Evolutionary conservation across 2,113 vertebrate genomes (phyloP).

Genomic region (Ptyas mucosa): DNA sequence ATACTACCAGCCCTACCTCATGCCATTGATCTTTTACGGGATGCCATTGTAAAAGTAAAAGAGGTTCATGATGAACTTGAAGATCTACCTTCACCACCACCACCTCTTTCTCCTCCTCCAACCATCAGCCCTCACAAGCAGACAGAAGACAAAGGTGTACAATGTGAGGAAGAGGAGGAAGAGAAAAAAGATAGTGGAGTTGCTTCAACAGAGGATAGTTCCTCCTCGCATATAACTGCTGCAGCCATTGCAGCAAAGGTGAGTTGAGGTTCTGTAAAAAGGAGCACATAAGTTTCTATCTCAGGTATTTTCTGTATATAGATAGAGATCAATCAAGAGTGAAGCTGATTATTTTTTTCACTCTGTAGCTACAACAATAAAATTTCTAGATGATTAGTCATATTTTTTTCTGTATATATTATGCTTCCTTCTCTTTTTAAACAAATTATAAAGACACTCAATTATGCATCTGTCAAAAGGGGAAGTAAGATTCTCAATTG

Average conservation of each 20-base stretch:
- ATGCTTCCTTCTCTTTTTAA: background rate
- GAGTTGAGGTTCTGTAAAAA: constrained; percentile 47
- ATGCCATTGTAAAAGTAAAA: constrained; percentile 92
- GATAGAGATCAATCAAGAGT: constrained; percentile 7
- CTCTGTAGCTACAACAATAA: background rate
- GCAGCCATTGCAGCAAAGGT: constrained; percentile 98
- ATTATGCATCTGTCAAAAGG: background rate
- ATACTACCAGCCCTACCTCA: constrained; percentile 98
- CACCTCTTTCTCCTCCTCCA: constrained; percentile 86
- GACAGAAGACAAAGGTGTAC: constrained; percentile 96
- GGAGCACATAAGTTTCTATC: constrained; percentile 31
- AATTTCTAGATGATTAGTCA: background rate
- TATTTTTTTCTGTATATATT: background rate
- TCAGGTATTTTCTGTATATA: constrained; percentile 40
- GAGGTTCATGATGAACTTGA: constrained; percentile 93
- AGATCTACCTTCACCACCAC: constrained; percentile 93
- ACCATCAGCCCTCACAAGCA: constrained; percentile 90
- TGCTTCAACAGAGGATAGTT: constrained; percentile 94
- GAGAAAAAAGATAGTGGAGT: constrained; percentile 97
- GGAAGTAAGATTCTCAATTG: background rate
- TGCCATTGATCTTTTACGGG: constrained; percentile 94
- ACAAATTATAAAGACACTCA: background rate
- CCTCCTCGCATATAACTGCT: constrained; percentile 96
- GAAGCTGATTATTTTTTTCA: background rate
- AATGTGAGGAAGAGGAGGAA: constrained; percentile 97